Conservation (phyloP, 2,888 invertebrate genomes). For the Toxonevra muliebris region DNA sequence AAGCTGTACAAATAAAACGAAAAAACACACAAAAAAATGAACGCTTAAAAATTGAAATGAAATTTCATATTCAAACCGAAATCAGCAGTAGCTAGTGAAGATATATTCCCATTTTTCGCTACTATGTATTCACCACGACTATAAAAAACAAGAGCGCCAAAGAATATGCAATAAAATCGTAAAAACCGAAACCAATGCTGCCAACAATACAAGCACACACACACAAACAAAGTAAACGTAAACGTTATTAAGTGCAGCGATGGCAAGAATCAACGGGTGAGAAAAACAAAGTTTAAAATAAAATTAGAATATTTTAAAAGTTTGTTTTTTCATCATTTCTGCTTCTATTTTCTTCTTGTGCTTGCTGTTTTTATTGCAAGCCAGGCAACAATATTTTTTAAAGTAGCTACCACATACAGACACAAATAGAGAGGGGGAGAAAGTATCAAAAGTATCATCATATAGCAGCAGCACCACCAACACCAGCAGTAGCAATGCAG, state of each 20-base stretch:
- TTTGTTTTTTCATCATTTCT: not conserved
- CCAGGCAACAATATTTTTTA: not conserved
- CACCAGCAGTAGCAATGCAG: conserved; percentile 7
- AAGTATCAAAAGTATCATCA: not conserved
- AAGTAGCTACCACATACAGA: not conserved
- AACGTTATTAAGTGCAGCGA: not conserved
- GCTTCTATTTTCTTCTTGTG: too few species aligned
- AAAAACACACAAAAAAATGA: too few species aligned
- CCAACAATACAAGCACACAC: not conserved
- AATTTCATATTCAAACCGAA: too few species aligned
- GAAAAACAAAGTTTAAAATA: conserved; percentile 14
- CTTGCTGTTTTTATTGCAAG: conserved; percentile 8
- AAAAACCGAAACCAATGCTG: conserved; percentile 36
- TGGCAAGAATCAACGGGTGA: not conserved
- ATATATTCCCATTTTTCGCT: too few species aligned
- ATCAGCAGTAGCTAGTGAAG: too few species aligned
- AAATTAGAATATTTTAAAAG: conserved; percentile 17
- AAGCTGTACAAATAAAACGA: too few species aligned
- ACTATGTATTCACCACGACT: too few species aligned
- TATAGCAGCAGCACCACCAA: not conserved
- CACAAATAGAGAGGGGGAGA: not conserved
- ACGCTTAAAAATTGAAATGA: too few species aligned
- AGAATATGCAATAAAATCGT: conserved; percentile 52
- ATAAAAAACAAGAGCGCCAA: conserved; percentile 35
- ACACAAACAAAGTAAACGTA: not conserved